phyloP scores from a whole-genome alignment of 2,113 vertebrate genomes.

The Spizaetus ornatus region DNA sequence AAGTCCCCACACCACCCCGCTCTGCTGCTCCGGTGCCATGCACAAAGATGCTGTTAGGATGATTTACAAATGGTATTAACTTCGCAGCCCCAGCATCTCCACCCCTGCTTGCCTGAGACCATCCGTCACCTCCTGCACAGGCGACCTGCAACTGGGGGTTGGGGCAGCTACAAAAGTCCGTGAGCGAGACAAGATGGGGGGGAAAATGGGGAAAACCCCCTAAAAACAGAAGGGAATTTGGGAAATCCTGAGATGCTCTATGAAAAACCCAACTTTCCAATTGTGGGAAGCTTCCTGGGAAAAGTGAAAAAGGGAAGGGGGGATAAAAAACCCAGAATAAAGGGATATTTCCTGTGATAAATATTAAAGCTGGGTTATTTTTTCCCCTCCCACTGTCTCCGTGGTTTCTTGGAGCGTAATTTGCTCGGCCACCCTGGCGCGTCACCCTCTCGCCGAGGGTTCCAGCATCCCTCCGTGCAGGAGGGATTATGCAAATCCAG shows the following conservation, averaged over 20 bases:
- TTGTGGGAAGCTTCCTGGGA: accelerated
- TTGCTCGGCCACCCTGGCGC: not conserved
- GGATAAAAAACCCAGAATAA: not conserved
- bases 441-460: constrained; percentile 15
- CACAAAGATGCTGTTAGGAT: not conserved
- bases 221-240: not conserved
- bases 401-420: not conserved
- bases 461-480: not conserved
- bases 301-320: not conserved
- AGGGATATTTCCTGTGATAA: not conserved
- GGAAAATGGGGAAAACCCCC: accelerated
- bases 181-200: accelerated
- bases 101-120: accelerated
- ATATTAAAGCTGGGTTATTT: constrained; percentile 28
- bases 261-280: not conserved
- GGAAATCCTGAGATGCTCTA: not conserved
- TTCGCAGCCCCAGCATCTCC: not conserved
- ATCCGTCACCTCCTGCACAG: not conserved
- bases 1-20: accelerated
- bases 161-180: accelerated
- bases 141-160: accelerated
- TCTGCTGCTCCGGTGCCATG: accelerated
- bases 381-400: not conserved
- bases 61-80: not conserved
- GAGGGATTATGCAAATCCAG: constrained; percentile 76